These are phyloP conservation scores for Cosmia trapezina DNA, from an alignment of 2,888 invertebrate species.

Conservation along the genomic window DNA sequence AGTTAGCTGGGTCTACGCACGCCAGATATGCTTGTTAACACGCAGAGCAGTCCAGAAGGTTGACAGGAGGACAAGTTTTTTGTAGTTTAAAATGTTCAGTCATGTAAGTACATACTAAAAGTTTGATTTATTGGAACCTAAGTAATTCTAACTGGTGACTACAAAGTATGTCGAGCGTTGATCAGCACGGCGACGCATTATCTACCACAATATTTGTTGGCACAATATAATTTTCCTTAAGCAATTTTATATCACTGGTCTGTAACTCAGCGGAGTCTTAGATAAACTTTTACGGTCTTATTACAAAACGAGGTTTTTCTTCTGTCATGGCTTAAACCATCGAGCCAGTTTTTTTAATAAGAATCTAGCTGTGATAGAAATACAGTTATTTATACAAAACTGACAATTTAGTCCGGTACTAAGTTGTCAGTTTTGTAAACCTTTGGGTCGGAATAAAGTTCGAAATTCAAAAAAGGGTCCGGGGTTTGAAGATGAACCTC, in stretches of 20 bases:
- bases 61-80: neutral
- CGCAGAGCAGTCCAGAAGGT: neutral
- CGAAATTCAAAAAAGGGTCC: no score
- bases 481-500: no score
- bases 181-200: neutral
- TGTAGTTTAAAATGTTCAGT: neutral
- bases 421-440: no score
- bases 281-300: no score
- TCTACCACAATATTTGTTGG: neutral
- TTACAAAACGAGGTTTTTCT: no score
- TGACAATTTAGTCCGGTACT: no score
- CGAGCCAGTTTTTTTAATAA: no score
- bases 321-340: no score
- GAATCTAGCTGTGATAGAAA: no score
- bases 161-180: neutral
- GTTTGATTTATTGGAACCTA: neutral
- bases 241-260: neutral
- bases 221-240: neutral
- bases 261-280: neutral
- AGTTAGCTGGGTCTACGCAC: constrained; percentile 57
- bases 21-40: neutral
- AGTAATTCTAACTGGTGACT: neutral
- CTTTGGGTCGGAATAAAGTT: no score
- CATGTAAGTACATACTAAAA: neutral
- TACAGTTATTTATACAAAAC: no score